Evolutionary conservation across 2,113 vertebrate genomes (phyloP).

Genomic region (Rhabdomys dilectus): DNA sequence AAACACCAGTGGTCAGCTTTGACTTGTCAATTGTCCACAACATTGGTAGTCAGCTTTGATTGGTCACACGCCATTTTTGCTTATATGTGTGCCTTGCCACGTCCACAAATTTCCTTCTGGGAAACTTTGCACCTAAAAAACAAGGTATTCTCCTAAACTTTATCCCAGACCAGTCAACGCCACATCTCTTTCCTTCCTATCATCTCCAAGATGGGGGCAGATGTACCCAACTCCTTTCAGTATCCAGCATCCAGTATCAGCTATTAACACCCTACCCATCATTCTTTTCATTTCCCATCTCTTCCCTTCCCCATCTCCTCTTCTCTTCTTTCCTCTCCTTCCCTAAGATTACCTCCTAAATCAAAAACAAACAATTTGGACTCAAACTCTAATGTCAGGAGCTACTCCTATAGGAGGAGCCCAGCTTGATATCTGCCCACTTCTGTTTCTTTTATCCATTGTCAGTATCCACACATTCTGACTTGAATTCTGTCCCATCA

Average conservation of each 20-base stretch:
- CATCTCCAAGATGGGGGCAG: neutral
- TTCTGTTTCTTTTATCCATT: slow-evolving; percentile 1
- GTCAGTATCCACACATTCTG: neutral
- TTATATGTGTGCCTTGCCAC: neutral
- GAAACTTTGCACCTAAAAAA: slow-evolving; percentile 22
- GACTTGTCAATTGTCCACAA: neutral
- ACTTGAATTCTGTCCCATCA: neutral
- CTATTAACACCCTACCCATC: neutral
- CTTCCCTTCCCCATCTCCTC: neutral
- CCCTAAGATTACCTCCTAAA: neutral
- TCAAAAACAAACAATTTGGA: neutral
- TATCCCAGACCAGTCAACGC: neutral
- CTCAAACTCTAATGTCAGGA: neutral
- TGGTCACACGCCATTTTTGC: neutral
- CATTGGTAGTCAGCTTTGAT: neutral
- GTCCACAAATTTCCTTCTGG: slow-evolving; percentile 41
- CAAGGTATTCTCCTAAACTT: slow-evolving; percentile 17
- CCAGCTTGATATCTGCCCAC: neutral
- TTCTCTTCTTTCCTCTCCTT: neutral
- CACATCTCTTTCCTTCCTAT: neutral
- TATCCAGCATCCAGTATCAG: neutral
- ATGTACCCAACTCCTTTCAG: neutral
- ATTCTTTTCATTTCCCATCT: neutral
- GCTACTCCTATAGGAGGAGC: neutral
- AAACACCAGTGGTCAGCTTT: slow-evolving; percentile 5